Conservation (phyloP, 2,113 vertebrate species). For the Actinemys pallida region DNA sequence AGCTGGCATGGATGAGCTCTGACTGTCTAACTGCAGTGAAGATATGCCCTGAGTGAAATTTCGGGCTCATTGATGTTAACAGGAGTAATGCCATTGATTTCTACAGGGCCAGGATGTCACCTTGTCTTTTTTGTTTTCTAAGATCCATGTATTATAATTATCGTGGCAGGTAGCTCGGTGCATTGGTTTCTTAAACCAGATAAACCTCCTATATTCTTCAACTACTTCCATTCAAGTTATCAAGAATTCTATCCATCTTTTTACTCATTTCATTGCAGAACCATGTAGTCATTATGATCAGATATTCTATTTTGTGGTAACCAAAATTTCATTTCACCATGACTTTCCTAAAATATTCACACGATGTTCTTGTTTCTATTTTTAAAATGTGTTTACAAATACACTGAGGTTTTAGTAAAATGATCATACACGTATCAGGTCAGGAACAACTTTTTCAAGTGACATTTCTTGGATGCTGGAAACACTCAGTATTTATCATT, state of each 20-base stretch:
- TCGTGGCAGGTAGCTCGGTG: neutral
- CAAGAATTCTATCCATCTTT: neutral
- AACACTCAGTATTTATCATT: slow-evolving; percentile 1
- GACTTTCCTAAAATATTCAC: slow-evolving; percentile 25
- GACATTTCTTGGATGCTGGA: slow-evolving; percentile 13
- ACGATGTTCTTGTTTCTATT: slow-evolving; percentile 1
- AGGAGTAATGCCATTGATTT: neutral
- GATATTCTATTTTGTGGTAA: neutral
- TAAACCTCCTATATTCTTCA: slow-evolving; percentile 3
- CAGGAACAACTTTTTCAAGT: neutral
- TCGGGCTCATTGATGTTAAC: neutral
- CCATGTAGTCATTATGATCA: slow-evolving; percentile 13
- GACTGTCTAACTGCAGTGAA: no score
- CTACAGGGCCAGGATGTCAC: neutral
- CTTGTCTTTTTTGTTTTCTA: neutral
- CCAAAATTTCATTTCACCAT: slow-evolving; percentile 54
- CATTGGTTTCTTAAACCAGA: neutral
- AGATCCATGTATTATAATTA: slow-evolving; percentile 24
- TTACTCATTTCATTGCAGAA: neutral
- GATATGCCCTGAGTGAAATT: neutral
- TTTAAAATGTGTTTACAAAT: slow-evolving; percentile 1
- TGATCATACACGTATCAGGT: neutral
- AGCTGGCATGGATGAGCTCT: no score
- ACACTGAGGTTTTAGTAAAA: neutral
- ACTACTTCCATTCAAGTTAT: slow-evolving; percentile 29